These are phyloP conservation scores for Mechanitis mazaeus DNA, from an alignment of 2,888 invertebrate species.

Conservation along the genomic window DNA sequence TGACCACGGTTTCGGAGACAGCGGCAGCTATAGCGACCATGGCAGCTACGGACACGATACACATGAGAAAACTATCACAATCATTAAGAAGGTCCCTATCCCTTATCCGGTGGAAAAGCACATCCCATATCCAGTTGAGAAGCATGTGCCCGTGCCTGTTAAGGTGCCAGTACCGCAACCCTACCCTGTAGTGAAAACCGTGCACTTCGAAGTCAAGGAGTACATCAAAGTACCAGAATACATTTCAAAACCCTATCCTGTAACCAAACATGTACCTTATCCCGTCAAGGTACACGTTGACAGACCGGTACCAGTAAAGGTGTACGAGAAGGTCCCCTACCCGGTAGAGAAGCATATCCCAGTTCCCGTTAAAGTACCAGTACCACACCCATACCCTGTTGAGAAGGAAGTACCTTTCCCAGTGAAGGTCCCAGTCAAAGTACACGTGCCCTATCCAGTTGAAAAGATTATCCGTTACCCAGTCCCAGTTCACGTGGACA, in stretches of 20 bases:
- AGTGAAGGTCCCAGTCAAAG: conserved; percentile 82
- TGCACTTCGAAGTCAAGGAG: conserved; percentile 81
- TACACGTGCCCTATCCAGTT: conserved; percentile 85
- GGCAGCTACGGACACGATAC: conserved; percentile 51
- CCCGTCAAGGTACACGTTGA: conserved; percentile 82
- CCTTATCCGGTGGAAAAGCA: conserved; percentile 85
- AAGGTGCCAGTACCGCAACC: conserved; percentile 83
- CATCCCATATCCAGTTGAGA: conserved; percentile 81
- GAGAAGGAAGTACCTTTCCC: conserved; percentile 82
- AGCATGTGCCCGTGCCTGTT: conserved; percentile 80
- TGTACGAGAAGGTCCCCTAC: conserved; percentile 80
- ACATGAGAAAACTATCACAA: conserved; percentile 80
- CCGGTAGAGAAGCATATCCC: conserved; percentile 83
- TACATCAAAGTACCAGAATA: conserved; percentile 81
- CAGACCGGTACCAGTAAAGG: conserved; percentile 80
- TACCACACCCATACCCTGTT: conserved; percentile 84
- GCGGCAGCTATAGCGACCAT: conserved; percentile 31
- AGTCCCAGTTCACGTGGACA: conserved; percentile 82
- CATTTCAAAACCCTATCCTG: conserved; percentile 81
- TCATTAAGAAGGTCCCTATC: conserved; percentile 82
- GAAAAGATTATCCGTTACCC: conserved; percentile 84
- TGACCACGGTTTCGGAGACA: conserved; percentile 44
- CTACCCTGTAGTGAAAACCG: conserved; percentile 81
- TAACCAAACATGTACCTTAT: conserved; percentile 80
- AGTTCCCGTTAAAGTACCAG: conserved; percentile 82